Percentiles rank a stretch among this genome's conserved stretches.
Conservation (phyloP, 1,140 invertebrate genomes). For the Monochamus saltuarius region DNA sequence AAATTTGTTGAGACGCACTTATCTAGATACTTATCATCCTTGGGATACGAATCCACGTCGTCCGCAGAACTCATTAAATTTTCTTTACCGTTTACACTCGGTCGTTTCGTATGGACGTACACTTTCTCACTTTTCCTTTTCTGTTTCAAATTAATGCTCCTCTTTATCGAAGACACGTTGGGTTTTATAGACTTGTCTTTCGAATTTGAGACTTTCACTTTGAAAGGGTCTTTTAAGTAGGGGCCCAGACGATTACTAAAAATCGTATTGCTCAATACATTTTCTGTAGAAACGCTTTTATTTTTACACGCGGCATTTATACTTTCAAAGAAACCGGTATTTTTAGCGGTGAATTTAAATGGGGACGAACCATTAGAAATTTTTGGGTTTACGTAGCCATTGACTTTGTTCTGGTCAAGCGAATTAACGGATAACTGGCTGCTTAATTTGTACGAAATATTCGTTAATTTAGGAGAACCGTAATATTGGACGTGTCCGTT, state of each 20-base stretch:
- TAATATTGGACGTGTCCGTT: conserved; percentile 3
- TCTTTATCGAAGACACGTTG: neutral
- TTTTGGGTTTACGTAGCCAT: too few species aligned
- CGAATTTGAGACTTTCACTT: too few species aligned
- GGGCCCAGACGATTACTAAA: too few species aligned
- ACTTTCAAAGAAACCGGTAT: too few species aligned
- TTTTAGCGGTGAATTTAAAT: too few species aligned
- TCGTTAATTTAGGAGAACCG: neutral
- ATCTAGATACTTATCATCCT: neutral
- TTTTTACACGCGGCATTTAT: too few species aligned
- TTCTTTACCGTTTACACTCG: neutral
- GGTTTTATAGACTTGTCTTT: too few species aligned
- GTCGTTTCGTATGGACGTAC: conserved; percentile 3
- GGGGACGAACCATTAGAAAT: too few species aligned
- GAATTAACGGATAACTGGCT: neutral
- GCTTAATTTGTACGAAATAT: neutral
- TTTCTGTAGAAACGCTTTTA: too few species aligned
- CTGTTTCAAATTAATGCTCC: neutral
- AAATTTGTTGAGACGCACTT: neutral
- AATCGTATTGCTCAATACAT: too few species aligned
- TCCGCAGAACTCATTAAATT: neutral
- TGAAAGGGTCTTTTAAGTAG: too few species aligned
- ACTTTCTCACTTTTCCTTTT: neutral
- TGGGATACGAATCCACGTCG: neutral
- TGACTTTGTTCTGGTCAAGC: too few species aligned